Base-by-base conservation (phyloP, 2,113 vertebrate genomes). In the Gopherus evgoodei region DNA sequence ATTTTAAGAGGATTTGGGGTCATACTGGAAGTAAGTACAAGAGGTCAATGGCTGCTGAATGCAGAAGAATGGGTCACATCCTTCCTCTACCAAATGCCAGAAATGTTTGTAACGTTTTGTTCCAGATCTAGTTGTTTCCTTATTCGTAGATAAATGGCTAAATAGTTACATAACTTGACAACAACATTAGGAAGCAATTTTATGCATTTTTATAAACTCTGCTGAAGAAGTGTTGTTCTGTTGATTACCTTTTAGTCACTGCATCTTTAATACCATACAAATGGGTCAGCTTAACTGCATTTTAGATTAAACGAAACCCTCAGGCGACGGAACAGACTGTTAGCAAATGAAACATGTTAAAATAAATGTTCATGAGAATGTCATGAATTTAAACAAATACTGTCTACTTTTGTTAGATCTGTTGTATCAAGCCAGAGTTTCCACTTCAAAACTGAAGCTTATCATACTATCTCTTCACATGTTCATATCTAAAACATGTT, bases 1-100 rank as follows among this genome's bases (percentile, higher is more conserved):
- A 76, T 88, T 95, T 96, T 69, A 88, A 44, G n/a, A 87, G 90
- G 85, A 97, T 92, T 76, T 91, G 52, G n/a, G 87, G 31, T 72
- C 81, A 88, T 90, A 91, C 69, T 95, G 44, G 47, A 96, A 90
- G 42, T 76, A 54, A 89, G 56, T 76, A 93, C 35, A 86, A 97
- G 84, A 91, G 81, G 72, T 80, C 76, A 84, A 22, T 49, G 11
- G 90, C 82, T 93, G 87, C 81, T 95, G 93, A 86, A 97, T 83
- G 6, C 78, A 88, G 76, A 94, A 94, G 38, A 86, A 72, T n/a
- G 75, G 72, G 90, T 81, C 85, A 95, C 75, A 96, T 91, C 84
- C 89, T 95, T 92, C 84, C 86, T 50, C 84, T 47, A 86, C 72
- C 22, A 94, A 88, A 35, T 19, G 80, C 86, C 94, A 92, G 85